Evolutionary conservation across 2,113 vertebrate genomes (phyloP), one percentile per base, ranked within the genome.

Genomic region (Ornithorhynchus anatinus): DNA sequence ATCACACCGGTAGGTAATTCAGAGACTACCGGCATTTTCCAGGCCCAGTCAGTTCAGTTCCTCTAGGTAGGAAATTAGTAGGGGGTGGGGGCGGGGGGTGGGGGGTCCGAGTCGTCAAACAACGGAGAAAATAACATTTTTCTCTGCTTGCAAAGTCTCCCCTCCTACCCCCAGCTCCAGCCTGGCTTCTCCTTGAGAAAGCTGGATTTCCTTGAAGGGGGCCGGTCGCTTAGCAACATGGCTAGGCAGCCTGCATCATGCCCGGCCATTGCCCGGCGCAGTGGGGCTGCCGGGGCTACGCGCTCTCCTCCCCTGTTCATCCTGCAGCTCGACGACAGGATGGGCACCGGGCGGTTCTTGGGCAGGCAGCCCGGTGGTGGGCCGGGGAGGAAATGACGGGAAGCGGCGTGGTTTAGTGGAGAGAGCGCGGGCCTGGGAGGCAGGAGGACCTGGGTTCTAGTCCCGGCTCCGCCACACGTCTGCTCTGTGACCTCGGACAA

Each of bases 221-320:
- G 82, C 72, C 51, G 69, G 92, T 93, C 92, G 91, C 93, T 89
- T 90, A 86, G 93, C 91, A 91, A 94, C 91, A 73, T 63, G 3
- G 51, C 61, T 85, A 42, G 89, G 89, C 90, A 86, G 90, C 53
- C 76, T 72, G 86, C 84, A 54, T 71, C 87, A 66, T n/a, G 62
- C 86, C 58, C 73, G 0, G 84, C 66, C 16, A 7, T 80, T 1
- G 77, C 79, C 72, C 73, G 51, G 61, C 40, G 52, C 62, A 61
- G 59, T 48, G 59, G 74, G 47, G 25, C 72, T 6, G 51, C 33
- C 32, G 58, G 61, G 52, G 13, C 13, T 2, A 4, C n/a, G 16
- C 8, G 23, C 33, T 8, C 38, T 33, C 59, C 36, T 33, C 54
- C 77, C 50, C 73, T 16, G 0, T 2, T 36, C 32, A 25, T 19